A percentile compares a stretch with the other conserved stretches of the same genome.
Evolutionary conservation across 2,797 vertebrate genomes (phyloP).

Genomic region (Garrulus glandarius): DNA sequence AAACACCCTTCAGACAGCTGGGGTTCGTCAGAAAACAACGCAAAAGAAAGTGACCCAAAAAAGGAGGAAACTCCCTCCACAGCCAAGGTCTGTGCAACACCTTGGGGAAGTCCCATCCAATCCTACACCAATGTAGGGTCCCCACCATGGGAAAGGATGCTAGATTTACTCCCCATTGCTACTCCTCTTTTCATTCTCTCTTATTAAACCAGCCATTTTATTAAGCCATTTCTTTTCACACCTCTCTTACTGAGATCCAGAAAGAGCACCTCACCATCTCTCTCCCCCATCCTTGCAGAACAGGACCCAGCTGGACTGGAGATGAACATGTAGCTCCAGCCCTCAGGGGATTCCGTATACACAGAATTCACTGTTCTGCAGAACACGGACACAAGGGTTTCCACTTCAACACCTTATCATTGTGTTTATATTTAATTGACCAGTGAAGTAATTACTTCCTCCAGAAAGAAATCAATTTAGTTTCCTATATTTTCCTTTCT

Average conservation of each 20-base stretch:
- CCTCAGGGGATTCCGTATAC: background rate
- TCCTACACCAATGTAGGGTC: rapidly evolving
- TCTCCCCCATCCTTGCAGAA: background rate
- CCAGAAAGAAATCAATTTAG: constrained; percentile 51
- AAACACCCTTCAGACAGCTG: background rate
- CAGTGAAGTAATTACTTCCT: constrained; percentile 35
- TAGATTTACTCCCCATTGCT: background rate
- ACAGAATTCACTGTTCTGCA: background rate
- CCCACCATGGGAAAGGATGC: rapidly evolving
- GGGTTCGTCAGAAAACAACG: rapidly evolving
- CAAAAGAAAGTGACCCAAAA: background rate
- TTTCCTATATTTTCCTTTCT: background rate
- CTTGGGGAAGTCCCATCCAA: rapidly evolving
- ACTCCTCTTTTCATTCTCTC: background rate
- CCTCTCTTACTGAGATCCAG: background rate
- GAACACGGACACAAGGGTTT: background rate
- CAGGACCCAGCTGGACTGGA: background rate
- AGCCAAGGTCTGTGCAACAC: background rate
- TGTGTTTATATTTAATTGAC: constrained; percentile 53
- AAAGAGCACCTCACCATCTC: rapidly evolving
- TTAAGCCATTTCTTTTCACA: background rate
- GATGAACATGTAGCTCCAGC: rapidly evolving
- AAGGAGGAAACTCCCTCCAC: background rate
- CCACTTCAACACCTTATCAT: constrained; percentile 14
- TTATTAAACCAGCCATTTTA: background rate